Percentiles rank a stretch among this genome's conserved stretches.
Evolutionary conservation across 92 coral and sea anemone genomes (phyloP).

Genomic region (Ricordea florida): DNA sequence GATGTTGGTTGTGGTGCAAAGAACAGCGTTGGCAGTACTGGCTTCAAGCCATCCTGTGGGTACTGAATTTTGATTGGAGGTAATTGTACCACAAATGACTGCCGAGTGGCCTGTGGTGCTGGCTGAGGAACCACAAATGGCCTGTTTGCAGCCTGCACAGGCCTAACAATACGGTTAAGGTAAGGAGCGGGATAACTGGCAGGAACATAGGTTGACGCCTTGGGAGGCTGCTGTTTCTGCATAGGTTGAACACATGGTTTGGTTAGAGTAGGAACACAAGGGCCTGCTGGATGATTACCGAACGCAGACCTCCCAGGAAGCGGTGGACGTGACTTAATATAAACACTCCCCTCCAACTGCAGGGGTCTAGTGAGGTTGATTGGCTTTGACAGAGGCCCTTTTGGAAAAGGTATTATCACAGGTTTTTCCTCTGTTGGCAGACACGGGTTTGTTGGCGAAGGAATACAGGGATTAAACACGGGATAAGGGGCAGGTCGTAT

Average conservation of each 20-base stretch:
- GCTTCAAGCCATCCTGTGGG: not conserved
- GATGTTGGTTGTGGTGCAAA: too few relatives aligned
- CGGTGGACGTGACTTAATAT: constrained; percentile 18
- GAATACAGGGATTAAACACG: constrained; percentile 34
- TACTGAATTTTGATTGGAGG: constrained; percentile 10
- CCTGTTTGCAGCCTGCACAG: too few relatives aligned
- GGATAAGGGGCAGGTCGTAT: not conserved
- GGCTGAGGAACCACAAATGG: too few relatives aligned
- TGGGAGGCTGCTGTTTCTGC: not conserved
- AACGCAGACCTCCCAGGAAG: not conserved
- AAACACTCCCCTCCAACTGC: constrained; percentile 23
- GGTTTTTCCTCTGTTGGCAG: not conserved
- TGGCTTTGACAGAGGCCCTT: not conserved
- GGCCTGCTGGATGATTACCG: not conserved
- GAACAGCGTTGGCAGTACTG: too few relatives aligned
- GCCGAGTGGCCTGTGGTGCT: not conserved
- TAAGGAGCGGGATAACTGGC: not conserved
- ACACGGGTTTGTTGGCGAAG: constrained; percentile 35
- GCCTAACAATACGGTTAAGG: not conserved
- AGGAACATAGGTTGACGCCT: not conserved
- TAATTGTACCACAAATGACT: constrained; percentile 27
- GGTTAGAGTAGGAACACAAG: constrained; percentile 11
- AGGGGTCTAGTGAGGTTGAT: constrained; percentile 26
- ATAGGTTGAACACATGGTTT: not conserved
- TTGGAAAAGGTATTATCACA: not conserved